Evolutionary conservation across 2,113 vertebrate genomes (phyloP).

Genomic region (Grammatotria lemairii): DNA sequence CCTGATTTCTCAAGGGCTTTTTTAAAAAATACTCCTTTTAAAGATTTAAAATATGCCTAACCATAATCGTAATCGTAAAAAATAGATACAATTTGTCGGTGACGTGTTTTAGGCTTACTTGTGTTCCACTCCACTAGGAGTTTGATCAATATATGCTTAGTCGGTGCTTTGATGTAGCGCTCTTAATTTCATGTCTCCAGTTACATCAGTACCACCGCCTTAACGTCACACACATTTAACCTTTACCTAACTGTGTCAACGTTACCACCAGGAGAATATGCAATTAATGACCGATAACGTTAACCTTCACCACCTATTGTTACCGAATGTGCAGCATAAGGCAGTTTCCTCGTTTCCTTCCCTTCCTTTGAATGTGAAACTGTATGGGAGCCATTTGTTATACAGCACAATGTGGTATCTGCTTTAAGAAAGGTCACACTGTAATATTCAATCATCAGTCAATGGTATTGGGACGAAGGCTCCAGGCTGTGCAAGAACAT

Average conservation of each 20-base stretch:
- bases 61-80: not conserved
- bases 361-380: not conserved
- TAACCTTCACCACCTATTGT: not conserved
- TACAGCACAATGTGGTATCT: not conserved
- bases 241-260: not conserved
- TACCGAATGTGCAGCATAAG: not conserved
- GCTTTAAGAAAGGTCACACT: not conserved
- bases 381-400: not conserved
- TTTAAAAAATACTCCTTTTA: rapidly evolving
- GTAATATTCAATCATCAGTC: not conserved
- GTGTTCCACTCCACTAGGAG: not conserved
- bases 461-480: not conserved
- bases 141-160: not conserved
- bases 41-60: not conserved
- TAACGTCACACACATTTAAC: not conserved
- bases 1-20: not conserved
- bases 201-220: not conserved
- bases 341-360: not conserved
- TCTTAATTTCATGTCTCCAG: not conserved
- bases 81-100: not conserved
- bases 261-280: not conserved
- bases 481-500: not conserved
- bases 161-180: not conserved
- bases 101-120: not conserved
- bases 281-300: not conserved